A percentile compares a stretch with the other conserved stretches of the same genome.
Evolutionary conservation across 2,797 vertebrate genomes (phyloP).

Genomic region (Hoplostethus mediterraneus): DNA sequence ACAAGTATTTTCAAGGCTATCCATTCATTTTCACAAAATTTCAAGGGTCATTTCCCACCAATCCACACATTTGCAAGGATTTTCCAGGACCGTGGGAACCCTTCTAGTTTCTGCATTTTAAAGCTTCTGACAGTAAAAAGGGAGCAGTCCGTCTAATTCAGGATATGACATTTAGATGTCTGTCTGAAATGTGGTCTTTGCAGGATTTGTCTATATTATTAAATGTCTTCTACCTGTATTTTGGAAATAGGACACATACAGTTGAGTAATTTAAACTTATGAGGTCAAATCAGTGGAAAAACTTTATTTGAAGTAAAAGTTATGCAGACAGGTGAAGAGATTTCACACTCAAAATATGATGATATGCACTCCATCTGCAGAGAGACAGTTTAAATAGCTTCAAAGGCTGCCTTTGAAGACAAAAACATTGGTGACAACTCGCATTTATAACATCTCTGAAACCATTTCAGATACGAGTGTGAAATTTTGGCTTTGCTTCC

Average conservation of each 20-base stretch:
- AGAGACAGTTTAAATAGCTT: constrained; percentile 81
- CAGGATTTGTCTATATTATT: background rate
- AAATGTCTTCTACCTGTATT: constrained; percentile 21
- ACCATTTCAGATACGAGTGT: constrained; percentile 83
- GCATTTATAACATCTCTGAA: constrained; percentile 85
- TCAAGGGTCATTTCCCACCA: no score
- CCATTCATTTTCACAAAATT: no score
- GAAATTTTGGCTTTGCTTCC: constrained; percentile 82
- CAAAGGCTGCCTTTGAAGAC: constrained; percentile 82
- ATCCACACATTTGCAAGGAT: no score
- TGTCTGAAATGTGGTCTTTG: background rate
- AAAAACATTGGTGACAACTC: constrained; percentile 80
- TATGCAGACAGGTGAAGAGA: constrained; percentile 70
- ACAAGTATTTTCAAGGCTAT: no score
- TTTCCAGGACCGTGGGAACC: no score
- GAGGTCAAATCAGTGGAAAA: constrained; percentile 45
- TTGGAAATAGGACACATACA: constrained; percentile 17
- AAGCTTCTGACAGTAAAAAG: background rate
- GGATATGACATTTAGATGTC: background rate
- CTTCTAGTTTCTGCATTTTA: background rate
- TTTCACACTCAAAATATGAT: constrained; percentile 74
- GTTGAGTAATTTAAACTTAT: constrained; percentile 28
- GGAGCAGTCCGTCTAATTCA: background rate
- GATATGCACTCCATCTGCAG: constrained; percentile 68
- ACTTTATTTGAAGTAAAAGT: constrained; percentile 56